Evolutionary conservation across 2,888 invertebrate genomes (phyloP), one percentile per base, ranked within the genome.

Genomic region (Melanotus villosus): DNA sequence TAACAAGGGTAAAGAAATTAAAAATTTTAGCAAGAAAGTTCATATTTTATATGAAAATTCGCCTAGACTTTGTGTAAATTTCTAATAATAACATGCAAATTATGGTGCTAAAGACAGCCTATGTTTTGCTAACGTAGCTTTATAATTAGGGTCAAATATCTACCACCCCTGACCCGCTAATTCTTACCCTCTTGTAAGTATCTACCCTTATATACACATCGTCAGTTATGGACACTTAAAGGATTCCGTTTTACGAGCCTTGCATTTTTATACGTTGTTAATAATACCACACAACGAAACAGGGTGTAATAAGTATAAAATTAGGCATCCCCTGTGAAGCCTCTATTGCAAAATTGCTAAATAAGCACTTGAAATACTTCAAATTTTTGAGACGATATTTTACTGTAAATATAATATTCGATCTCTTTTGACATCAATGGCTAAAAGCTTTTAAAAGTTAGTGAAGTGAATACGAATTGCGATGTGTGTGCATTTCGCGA

Each of bases 371-470:
- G 10, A 36, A 30, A 16, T 6, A n/a, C 10, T 12, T 5, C 7
- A 43, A 58, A 34, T 56, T 36, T 54, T 56, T n/a, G 19, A 56
- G n/a, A 41, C 16, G 26, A 43, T n/a, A n/a, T 43, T 38, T 58
- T 58, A 58, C 41, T 41, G n/a, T 19, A 26, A n/a, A n/a, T n/a
- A n/a, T n/a, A n/a, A 19, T 19, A 10, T 14, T 56, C 36, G 56
- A 56, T 56, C 56, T 21, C 66, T 56, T 60, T 63, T 68, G 76
- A 76, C 77, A 73, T 76, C 76, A 72, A 79, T 78, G 78, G 76
- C 78, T 69, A 72, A 77, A 80, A 78, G 80, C 80, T 80, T 58
- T 65, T 50, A 64, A 41, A 23, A 41, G 16, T 41, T 32, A 36
- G 16, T 18, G 34, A 32, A 47, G 45, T 26, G 59, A 45, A 43